These are phyloP conservation scores for Cephus runcator DNA, from an alignment of 2,888 invertebrate species.

Conservation along the genomic window DNA sequence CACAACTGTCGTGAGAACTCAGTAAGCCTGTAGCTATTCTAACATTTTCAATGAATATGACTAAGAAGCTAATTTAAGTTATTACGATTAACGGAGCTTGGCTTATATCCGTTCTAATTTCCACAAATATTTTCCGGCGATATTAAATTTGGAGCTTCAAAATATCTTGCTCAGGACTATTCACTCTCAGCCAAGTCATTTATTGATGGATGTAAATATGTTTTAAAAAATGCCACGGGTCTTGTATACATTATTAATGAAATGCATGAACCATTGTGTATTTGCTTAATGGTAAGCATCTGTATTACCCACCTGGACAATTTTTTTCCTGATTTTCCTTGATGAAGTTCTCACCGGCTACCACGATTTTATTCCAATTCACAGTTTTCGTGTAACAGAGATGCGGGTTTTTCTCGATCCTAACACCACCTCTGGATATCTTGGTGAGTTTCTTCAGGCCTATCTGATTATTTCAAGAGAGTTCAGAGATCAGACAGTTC, in stretches of 20 bases:
- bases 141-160: not conserved
- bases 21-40: not conserved
- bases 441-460: conserved; percentile 78
- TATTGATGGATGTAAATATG: not conserved
- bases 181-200: not conserved
- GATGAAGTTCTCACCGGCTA: conserved; percentile 64
- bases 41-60: not conserved
- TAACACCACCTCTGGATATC: conserved; percentile 85
- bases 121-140: not conserved
- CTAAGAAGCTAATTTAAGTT: not conserved
- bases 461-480: conserved; percentile 68
- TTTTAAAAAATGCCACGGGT: not conserved
- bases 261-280: not conserved
- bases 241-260: not conserved
- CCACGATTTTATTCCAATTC: conserved; percentile 73
- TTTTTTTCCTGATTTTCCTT: conserved; percentile 44
- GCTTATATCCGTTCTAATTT: not conserved
- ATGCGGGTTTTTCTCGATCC: conserved; percentile 78
- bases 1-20: not conserved
- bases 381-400: conserved; percentile 82
- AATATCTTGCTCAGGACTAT: not conserved
- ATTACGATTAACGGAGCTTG: not conserved
- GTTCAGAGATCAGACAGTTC: conserved; percentile 33
- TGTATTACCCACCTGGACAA: conserved; percentile 36
- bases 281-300: not conserved